phyloP scores from a whole-genome alignment of 2,888 invertebrate species.

The Gryllus longicercus region DNA sequence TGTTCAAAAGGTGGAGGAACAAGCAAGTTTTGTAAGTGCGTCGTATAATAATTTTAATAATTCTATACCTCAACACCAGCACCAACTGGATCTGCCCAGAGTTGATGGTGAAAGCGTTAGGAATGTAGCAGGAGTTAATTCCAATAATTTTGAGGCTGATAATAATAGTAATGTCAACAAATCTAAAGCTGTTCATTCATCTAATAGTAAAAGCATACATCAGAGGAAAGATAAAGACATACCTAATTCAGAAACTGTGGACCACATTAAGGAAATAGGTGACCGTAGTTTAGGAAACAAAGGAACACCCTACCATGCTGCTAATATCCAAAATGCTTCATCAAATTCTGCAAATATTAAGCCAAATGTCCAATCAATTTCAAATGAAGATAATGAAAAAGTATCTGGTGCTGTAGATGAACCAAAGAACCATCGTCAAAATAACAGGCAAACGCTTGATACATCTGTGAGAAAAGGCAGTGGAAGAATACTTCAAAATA shows the following conservation, averaged over 20 bases:
- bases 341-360: not conserved
- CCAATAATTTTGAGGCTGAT: not conserved
- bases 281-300: not conserved
- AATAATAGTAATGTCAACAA: not conserved
- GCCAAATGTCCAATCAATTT: not conserved
- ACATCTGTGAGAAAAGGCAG: conserved; percentile 18
- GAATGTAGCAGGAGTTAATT: not conserved
- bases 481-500: not conserved
- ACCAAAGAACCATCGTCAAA: not conserved
- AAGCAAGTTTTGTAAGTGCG: not conserved
- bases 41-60: not conserved
- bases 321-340: not conserved
- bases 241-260: not conserved
- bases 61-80: not conserved
- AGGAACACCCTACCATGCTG: not conserved
- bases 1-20: not conserved
- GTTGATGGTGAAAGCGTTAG: not conserved
- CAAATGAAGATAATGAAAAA: not conserved
- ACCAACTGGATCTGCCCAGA: not conserved
- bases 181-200: not conserved
- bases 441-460: not conserved
- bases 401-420: not conserved
- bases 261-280: not conserved
- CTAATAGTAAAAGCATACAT: not conserved
- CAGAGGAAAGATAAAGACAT: too few species aligned